phyloP scores from a whole-genome alignment of 1,140 invertebrate species.

The Halyomorpha halys region DNA sequence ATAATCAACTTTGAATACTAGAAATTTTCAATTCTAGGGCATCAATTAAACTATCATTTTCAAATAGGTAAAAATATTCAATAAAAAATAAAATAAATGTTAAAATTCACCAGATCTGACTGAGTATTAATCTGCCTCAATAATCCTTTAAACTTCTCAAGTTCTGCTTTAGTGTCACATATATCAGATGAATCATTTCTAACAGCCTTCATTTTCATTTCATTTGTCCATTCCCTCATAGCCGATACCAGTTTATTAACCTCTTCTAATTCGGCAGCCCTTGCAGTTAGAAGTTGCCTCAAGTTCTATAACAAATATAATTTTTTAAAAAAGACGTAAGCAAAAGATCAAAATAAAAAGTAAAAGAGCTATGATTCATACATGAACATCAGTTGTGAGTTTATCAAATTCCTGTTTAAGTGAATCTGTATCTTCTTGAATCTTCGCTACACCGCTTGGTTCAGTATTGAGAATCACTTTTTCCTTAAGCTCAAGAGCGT shows the following conservation, averaged over 20 bases:
- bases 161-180: constrained; percentile 75
- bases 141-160: constrained; percentile 71
- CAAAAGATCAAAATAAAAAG: background rate
- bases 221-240: constrained; percentile 72
- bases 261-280: constrained; percentile 69
- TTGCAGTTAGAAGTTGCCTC: constrained; percentile 56
- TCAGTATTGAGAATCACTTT: constrained; percentile 87
- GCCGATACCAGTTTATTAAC: constrained; percentile 68
- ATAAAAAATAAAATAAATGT: background rate
- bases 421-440: constrained; percentile 79
- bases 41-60: background rate
- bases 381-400: constrained; percentile 57
- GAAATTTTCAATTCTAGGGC: no score
- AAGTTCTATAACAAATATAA: constrained; percentile 45
- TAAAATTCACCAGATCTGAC: constrained; percentile 43
- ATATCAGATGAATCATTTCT: constrained; percentile 65
- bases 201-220: constrained; percentile 70
- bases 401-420: constrained; percentile 81
- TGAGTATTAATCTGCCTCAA: constrained; percentile 67
- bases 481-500: constrained; percentile 82
- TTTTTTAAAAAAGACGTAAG: background rate
- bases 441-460: constrained; percentile 69
- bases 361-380: background rate
- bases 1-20: no score
- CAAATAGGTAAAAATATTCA: background rate